Conservation (phyloP, 2,113 vertebrate genomes). For the Lagopus muta region DNA sequence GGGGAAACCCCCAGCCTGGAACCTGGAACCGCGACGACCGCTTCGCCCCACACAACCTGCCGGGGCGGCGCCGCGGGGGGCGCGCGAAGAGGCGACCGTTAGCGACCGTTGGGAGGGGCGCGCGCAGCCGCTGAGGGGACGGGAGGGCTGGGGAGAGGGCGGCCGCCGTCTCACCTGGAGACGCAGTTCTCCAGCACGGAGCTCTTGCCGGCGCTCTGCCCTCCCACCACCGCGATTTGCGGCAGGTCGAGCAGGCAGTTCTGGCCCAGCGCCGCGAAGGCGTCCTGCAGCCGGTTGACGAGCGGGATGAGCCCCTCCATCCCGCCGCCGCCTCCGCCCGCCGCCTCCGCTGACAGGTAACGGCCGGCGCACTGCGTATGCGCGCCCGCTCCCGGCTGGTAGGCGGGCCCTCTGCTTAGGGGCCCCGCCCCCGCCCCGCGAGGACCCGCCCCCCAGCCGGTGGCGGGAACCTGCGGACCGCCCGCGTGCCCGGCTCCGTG, state of each 20-base stretch:
- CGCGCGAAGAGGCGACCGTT: neutral
- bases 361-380: conserved; percentile 30
- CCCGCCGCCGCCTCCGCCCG: conserved; percentile 71
- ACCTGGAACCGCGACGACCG: no score
- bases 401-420: neutral
- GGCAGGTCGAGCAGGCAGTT: conserved; percentile 87
- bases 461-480: neutral
- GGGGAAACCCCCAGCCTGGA: neutral
- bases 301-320: conserved; percentile 95
- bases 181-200: conserved; percentile 92
- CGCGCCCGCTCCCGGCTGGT: neutral
- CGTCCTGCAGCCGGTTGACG: conserved; percentile 91
- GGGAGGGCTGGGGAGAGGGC: neutral
- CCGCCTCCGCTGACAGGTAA: conserved; percentile 54
- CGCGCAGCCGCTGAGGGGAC: neutral
- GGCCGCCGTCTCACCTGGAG: conserved; percentile 77
- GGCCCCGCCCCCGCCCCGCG: neutral
- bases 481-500: no score
- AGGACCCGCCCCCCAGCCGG: neutral
- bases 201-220: conserved; percentile 90
- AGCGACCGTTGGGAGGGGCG: neutral
- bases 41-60: no score
- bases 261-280: conserved; percentile 85
- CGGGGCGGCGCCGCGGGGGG: no score
- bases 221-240: conserved; percentile 90